A percentile compares a stretch with the other conserved stretches of the same genome.
Evolutionary conservation across 2,888 invertebrate genomes (phyloP).

Genomic region (Hanleya hanleyi): DNA sequence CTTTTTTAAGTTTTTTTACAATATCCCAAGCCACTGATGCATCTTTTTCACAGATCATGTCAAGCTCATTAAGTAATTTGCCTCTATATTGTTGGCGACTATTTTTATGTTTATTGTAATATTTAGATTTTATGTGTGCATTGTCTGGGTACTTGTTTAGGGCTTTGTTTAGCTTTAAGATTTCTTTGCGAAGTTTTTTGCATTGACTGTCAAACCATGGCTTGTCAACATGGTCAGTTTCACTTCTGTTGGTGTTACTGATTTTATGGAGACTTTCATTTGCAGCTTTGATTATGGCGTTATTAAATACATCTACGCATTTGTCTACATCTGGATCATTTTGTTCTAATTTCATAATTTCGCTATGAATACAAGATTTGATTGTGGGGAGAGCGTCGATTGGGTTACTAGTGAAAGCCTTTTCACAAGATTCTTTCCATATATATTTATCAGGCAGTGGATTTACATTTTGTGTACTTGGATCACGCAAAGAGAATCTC

Average conservation of each 20-base stretch:
- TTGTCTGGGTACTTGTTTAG: background rate
- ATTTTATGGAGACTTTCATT: background rate
- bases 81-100: background rate
- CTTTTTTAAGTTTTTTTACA: background rate
- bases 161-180: background rate
- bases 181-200: background rate
- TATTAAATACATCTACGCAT: background rate
- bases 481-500: background rate
- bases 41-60: background rate
- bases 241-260: background rate
- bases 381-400: background rate
- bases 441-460: background rate
- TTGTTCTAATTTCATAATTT: background rate
- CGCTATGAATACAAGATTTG: background rate
- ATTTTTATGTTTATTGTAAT: background rate
- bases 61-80: background rate
- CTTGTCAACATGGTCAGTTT: background rate
- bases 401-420: background rate
- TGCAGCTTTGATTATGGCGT: background rate
- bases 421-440: background rate
- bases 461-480: background rate
- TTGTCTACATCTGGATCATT: background rate
- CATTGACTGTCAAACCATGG: background rate
- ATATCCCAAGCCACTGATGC: background rate
- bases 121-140: background rate